Evolutionary conservation across 2,113 vertebrate genomes (phyloP).

Genomic region (cat (Felis catus)): F.catus_Fca126_mat1.0 CM031423.1:21778001-21778500

Average conservation of each 20-base stretch:
- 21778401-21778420: neutral
- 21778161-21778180: constrained; percentile 65
- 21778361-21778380: constrained; percentile 46
- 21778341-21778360: constrained; percentile 48
- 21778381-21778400: neutral
- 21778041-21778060: neutral
- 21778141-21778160: constrained; percentile 61
- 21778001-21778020: neutral
- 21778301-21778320: neutral
- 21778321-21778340: neutral
- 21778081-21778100: neutral
- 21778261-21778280: neutral
- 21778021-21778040: neutral
- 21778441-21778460: neutral
- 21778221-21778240: neutral
- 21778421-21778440: neutral
- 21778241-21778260: neutral
- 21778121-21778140: constrained; percentile 70
- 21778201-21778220: neutral
- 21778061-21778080: neutral
- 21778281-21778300: neutral
- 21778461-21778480: neutral
- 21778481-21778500: neutral
- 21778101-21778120: constrained; percentile 59
- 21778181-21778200: constrained; percentile 49